Base-by-base conservation (phyloP, 2,113 vertebrate genomes). In the Microtus richardsoni region DNA sequence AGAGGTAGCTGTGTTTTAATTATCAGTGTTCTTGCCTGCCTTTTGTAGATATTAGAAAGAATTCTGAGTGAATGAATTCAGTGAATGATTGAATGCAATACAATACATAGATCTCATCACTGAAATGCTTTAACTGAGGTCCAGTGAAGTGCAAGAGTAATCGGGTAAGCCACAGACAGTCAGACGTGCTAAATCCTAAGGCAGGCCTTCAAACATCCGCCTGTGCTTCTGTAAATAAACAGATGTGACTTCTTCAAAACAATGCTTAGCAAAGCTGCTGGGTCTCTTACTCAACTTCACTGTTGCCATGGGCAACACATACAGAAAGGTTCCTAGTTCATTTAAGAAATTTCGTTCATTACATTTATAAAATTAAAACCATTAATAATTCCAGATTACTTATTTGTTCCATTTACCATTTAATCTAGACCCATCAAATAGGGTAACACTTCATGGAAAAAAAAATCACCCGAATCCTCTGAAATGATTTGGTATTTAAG, bases 401-500 rank as follows among this genome's bases (percentile, higher is more conserved):
- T n/a, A 44, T 70, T 93, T 77, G 36, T 91, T 64, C 30, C 60
- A 10, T 70, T 73, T 73, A 77, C 41, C 16, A 70, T 4, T n/a
- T 91, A 54, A 75, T 75, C 3, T n/a, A 79, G 14, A 52, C 17
- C 5, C 2, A 39, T 74, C 21, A 33, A 47, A 30, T 64, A 94
- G 68, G 24, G 7, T 30, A 86, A 88, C 5, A 44, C 3, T 78
- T 88, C 87, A 58, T 19, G 84, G 24, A 83, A 93, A 44, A 83
- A 93, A 44, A 52, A 77, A 19, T 41, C 26, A 7, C 13, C 9
- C 85, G 2, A 62, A 80, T n/a, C 10, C 5, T 78, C 64, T 71
- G 22, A 94, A 96, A 95, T 91, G 8, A 58, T 49, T 16, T 91
- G 12, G 77, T 58, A 91, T 62, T 91, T 75, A 95, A 90, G 70